Evolutionary conservation across 2,888 invertebrate species (phyloP).

Genomic region (Congeria kusceri): DNA sequence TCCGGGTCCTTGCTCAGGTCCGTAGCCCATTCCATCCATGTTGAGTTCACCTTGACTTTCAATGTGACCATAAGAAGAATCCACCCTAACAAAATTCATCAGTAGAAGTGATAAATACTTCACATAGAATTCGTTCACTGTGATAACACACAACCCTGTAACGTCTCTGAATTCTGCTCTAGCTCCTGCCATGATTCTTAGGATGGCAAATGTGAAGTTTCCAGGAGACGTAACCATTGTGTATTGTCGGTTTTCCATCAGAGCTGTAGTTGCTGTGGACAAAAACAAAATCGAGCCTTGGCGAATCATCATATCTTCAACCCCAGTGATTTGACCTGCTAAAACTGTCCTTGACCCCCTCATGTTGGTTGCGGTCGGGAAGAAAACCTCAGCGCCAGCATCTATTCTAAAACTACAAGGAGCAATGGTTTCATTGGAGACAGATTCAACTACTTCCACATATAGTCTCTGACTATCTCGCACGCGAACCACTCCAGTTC

Average conservation of each 20-base stretch:
- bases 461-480: slow-evolving; percentile 70
- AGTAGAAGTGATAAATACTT: slow-evolving; percentile 73
- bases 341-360: slow-evolving; percentile 72
- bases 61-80: slow-evolving; percentile 69
- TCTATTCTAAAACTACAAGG: slow-evolving; percentile 77
- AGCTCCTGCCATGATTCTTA: slow-evolving; percentile 70
- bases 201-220: slow-evolving; percentile 71
- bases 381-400: slow-evolving; percentile 68
- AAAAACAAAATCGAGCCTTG: slow-evolving; percentile 70
- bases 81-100: slow-evolving; percentile 71
- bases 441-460: slow-evolving; percentile 76
- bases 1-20: slow-evolving; percentile 69
- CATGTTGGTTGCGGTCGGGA: slow-evolving; percentile 71
- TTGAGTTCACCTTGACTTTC: slow-evolving; percentile 75
- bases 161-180: slow-evolving; percentile 72
- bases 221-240: slow-evolving; percentile 69
- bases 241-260: slow-evolving; percentile 74
- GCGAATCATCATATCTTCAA: slow-evolving; percentile 67
- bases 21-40: slow-evolving; percentile 72
- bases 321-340: slow-evolving; percentile 74
- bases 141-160: slow-evolving; percentile 58
- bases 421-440: slow-evolving; percentile 73
- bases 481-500: slow-evolving; percentile 74
- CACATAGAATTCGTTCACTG: slow-evolving; percentile 68
- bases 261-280: slow-evolving; percentile 74